Conservation (phyloP, 1,140 invertebrate genomes). For the Trichoplusia ni region DNA sequence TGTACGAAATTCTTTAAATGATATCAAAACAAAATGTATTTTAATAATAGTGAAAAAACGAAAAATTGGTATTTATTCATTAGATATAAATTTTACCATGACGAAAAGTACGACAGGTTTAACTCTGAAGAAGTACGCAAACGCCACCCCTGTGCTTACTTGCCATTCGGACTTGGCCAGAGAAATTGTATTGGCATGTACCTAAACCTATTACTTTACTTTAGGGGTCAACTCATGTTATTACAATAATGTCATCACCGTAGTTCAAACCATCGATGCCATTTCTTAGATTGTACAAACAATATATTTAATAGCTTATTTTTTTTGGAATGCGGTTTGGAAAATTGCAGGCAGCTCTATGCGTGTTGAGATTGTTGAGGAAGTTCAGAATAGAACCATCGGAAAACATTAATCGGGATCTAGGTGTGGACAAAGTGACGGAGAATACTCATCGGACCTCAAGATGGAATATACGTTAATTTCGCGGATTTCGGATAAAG, state of each 20-base stretch:
- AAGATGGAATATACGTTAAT: conserved; percentile 32
- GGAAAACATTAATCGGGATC: conserved; percentile 7
- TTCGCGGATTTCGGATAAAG: too few species aligned
- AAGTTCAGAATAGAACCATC: conserved; percentile 38
- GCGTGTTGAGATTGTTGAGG: conserved; percentile 34
- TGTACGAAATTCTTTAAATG: too few species aligned
- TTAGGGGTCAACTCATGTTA: too few species aligned
- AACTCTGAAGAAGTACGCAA: conserved; percentile 63
- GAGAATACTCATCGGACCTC: conserved; percentile 22
- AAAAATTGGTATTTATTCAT: too few species aligned
- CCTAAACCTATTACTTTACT: too few species aligned
- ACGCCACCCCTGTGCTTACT: conserved; percentile 72
- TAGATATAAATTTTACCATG: too few species aligned
- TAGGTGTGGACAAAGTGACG: conserved; percentile 23
- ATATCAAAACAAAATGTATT: too few species aligned
- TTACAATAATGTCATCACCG: too few species aligned
- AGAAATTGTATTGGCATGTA: conserved; percentile 82
- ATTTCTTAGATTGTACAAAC: too few species aligned
- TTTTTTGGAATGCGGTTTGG: conserved; percentile 51
- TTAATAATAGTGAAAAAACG: too few species aligned
- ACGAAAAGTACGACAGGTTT: conserved; percentile 59
- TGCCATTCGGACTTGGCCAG: conserved; percentile 83
- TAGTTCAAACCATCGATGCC: too few species aligned
- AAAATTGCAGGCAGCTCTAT: conserved; percentile 37
- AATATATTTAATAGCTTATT: too few species aligned